Base-by-base conservation (phyloP, 2,888 invertebrate genomes). In the Barypeithes pellucidus region DNA sequence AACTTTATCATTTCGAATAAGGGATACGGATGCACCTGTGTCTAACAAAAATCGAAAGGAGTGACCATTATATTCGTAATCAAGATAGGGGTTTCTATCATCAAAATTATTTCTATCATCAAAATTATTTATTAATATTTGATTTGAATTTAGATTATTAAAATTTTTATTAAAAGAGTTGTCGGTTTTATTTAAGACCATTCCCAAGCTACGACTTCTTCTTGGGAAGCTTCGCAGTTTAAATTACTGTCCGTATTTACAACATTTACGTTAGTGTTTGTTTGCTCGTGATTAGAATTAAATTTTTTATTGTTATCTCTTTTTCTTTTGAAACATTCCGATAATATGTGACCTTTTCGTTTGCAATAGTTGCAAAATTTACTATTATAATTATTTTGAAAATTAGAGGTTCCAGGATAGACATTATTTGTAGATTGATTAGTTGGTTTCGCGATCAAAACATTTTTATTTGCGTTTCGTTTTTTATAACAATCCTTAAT, bases 271-370 rank as follows among this genome's bases (percentile, higher is more conserved):
- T n/a, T n/a, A n/a, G 4, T 3, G 12, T 39, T 39, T 39, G 12
- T 4, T 2, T 39, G 1, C 4, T 39, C 12, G 12, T 39, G 1
- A 39, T 8, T n/a, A 1, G 39, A 9, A 39, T 39, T n/a, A 39
- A 39, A 39, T n/a, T 39, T n/a, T n/a, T n/a, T 47, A 16, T 45
- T 16, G 16, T 8, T 1, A 16, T 45, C 16, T 74, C 73, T 18
- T 39, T 65, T 24, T 54, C 72, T 22, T 66, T 72, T 75, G 2
- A 62, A 43, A 69, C 76, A 75, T 57, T 75, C 75, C 4, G 43
- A 14, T 16, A 16, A 1, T 7, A 45, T 1, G 18, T 45, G 43
- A 7, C 14, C 43, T 45, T 16, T 45, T 16, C 16, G 9, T 52
- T 52, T 52, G 20, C 16, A 45, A 16, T 45, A 3, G 8, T 45